phyloP scores from a whole-genome alignment of 2,113 vertebrate species.

The Pimephales promelas region DNA sequence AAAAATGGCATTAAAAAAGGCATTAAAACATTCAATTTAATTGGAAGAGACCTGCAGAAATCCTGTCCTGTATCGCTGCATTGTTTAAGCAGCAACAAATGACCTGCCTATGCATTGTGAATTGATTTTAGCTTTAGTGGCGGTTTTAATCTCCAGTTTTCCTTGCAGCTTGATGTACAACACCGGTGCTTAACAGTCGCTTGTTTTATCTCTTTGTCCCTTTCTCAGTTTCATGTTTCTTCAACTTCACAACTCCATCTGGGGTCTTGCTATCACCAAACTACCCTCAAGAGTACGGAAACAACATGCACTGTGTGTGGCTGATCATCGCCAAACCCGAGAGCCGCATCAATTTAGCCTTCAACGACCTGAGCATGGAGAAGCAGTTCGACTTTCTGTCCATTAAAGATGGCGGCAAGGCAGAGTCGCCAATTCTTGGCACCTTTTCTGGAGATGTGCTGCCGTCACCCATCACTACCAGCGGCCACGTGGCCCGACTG shows the following conservation, averaged over 20 bases:
- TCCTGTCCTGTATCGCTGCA: background rate
- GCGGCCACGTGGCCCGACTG: slow-evolving; percentile 89
- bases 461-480: slow-evolving; percentile 95
- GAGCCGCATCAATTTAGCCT: slow-evolving; percentile 96
- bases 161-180: background rate
- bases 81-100: slow-evolving; percentile 28
- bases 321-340: slow-evolving; percentile 92
- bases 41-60: too few species aligned
- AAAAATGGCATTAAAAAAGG: too few species aligned
- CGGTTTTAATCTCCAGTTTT: slow-evolving; percentile 18
- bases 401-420: slow-evolving; percentile 92
- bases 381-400: slow-evolving; percentile 98
- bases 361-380: slow-evolving; percentile 99
- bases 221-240: slow-evolving; percentile 90
- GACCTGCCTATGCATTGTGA: slow-evolving; percentile 16
- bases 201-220: background rate
- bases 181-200: slow-evolving; percentile 1
- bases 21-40: too few species aligned
- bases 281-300: slow-evolving; percentile 96
- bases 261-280: slow-evolving; percentile 94
- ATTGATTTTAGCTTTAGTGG: slow-evolving; percentile 2
- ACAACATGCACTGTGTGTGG: slow-evolving; percentile 98
- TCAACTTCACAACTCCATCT: slow-evolving; percentile 97
- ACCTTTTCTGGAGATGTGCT: slow-evolving; percentile 92
- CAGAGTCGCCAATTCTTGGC: slow-evolving; percentile 91